Evolutionary conservation across 2,797 vertebrate species (phyloP).

Genomic region (Notamacropus eugenii): DNA sequence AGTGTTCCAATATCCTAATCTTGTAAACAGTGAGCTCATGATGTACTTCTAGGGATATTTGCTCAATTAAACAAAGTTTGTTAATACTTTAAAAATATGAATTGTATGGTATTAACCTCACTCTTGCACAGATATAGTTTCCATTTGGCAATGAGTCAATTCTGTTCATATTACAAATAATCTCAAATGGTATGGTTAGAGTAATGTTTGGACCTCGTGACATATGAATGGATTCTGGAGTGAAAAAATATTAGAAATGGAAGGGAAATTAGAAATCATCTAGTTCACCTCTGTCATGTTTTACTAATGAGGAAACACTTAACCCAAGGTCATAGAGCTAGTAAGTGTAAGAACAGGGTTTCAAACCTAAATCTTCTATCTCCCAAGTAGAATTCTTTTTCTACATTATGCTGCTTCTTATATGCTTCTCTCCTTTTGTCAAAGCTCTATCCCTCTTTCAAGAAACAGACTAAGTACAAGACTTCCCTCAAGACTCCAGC

Average conservation of each 20-base stretch:
- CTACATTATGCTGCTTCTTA: not conserved
- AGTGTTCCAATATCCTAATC: not conserved
- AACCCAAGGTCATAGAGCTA: not conserved
- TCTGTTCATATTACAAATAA: not conserved
- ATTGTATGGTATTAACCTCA: not conserved
- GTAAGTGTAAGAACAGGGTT: not conserved
- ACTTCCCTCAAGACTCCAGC: not conserved
- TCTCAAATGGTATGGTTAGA: not conserved
- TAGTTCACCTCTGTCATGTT: not conserved
- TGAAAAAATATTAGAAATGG: not conserved
- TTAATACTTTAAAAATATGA: not conserved
- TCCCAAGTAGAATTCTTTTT: not conserved
- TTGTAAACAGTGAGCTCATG: not conserved
- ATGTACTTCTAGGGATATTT: slow-evolving; percentile 4
- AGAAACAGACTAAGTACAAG: not conserved
- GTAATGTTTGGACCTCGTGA: not conserved
- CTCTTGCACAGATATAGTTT: not conserved
- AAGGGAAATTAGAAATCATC: not conserved
- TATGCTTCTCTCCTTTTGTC: not conserved
- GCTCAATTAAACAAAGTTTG: not conserved
- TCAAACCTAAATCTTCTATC: not conserved
- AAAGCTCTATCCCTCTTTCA: not conserved
- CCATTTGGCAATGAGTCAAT: not conserved
- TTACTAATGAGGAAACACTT: not conserved
- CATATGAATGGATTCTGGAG: not conserved